Conservation (phyloP, 2,888 invertebrate genomes). For the Chouioia cunea region DNA sequence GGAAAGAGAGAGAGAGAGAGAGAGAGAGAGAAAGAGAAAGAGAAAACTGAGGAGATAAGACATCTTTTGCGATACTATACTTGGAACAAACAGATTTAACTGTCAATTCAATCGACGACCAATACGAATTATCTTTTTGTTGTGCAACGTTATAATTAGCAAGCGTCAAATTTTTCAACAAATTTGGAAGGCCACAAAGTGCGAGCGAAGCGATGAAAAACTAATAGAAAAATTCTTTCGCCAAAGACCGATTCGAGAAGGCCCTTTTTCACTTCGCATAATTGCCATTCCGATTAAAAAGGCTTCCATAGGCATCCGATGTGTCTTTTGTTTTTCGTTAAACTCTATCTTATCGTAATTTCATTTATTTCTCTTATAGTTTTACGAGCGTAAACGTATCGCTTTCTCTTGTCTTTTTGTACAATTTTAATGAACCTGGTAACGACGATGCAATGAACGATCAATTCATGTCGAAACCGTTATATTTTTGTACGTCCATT, state of each 20-base stretch:
- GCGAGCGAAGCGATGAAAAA: constrained; percentile 32
- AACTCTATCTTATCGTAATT: constrained; percentile 43
- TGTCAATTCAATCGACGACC: constrained; percentile 23
- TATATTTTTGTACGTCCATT: constrained; percentile 45
- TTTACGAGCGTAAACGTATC: constrained; percentile 43
- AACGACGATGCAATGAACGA: constrained; percentile 35
- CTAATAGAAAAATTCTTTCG: constrained; percentile 22
- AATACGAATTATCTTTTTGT: constrained; percentile 19
- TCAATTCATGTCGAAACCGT: constrained; percentile 29
- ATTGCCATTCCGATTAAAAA: constrained; percentile 28
- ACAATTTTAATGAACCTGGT: constrained; percentile 41
- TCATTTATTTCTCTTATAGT: constrained; percentile 29
- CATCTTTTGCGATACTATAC: constrained; percentile 20
- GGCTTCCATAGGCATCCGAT: constrained; percentile 46
- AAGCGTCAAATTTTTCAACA: constrained; percentile 31
- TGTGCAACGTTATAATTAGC: constrained; percentile 6
- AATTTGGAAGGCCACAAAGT: constrained; percentile 47
- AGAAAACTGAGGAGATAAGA: constrained; percentile 27
- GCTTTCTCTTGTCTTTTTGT: constrained; percentile 41
- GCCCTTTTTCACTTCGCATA: constrained; percentile 40
- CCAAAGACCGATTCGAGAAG: constrained; percentile 21
- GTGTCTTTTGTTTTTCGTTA: constrained; percentile 27
- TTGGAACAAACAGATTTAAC: constrained; percentile 11
- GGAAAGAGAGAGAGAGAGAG: constrained; percentile 6
- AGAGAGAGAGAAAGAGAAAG: constrained; percentile 3